Evolutionary conservation across 2,113 vertebrate species (phyloP), one percentile per base, ranked within the genome.

Genomic region (Bombycilla garrulus): DNA sequence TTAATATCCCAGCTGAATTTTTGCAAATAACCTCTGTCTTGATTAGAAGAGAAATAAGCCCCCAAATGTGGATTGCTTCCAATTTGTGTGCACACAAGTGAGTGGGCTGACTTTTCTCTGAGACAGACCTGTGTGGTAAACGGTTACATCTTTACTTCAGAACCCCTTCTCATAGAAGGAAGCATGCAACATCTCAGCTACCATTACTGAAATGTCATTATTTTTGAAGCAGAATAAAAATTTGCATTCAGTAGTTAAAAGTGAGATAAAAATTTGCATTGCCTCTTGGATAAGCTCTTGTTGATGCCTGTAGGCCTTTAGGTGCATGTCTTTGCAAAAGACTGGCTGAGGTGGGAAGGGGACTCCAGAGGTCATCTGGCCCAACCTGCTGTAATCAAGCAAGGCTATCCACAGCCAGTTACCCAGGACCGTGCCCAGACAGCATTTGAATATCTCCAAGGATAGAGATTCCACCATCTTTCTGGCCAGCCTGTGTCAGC

Each of bases 71-170:
- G 81, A 53, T 69, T 72, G 45, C 58, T 79, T 79, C 70, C 58
- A 53, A 4, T 33, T 64, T 72, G 15, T 29, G 36, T 10, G n/a
- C 23, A 12, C 33, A 20, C 0, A 8, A 40, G 23, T 0, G 1
- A 83, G 35, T 20, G 42, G 23, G 47, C 15, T 1, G 15, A 53
- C 33, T 80, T 10, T 45, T 69, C 25, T 29, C 36, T 57, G 50
- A 69, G 44, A 25, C 22, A 33, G 74, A 47, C 22, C 44, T 57
- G 26, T 84, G 29, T 62, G 28, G 11, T 80, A 8, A 65, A 78
- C 36, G 38, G 28, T 44, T 82, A 12, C 6, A 3, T 35, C 25
- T 67, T 62, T 70, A 22, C 38, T 88, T 84, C 51, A 78, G 57
- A 90, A 4, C 29, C 14, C 14, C 42, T n/a, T 77, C 8, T 56